Base-by-base conservation (phyloP, 2,113 vertebrate species). In the Sula dactylatra region DNA sequence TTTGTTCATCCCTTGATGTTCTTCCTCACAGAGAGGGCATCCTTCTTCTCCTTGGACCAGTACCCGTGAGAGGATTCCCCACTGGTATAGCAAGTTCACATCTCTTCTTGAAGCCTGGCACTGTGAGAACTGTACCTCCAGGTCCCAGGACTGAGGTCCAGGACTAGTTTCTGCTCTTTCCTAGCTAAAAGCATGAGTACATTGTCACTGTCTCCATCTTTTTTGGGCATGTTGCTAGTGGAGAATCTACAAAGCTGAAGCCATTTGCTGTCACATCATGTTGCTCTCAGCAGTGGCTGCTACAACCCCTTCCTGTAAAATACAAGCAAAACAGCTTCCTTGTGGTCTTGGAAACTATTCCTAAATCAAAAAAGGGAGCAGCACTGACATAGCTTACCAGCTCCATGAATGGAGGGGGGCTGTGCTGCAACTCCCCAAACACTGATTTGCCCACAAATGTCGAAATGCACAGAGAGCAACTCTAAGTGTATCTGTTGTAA, bases 381-480 rank as follows among this genome's bases (percentile, higher is more conserved):
- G 32, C 8, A 9, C 59, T 73, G 59, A 3, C 44, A 42, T 20
- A 29, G 25, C 8, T 90, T 45, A 44, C 1, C 67, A 69, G 69
- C 54, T 81, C 32, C 64, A 42, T 31, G 45, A 29, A 47, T 0
- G 2, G 15, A 70, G 29, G 20, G 31, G 27, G 38, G 21, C 54
- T 81, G 52, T 10, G 34, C n/a, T 34, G 16, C 26, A 64, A 14
- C 13, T 27, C 47, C 44, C 32, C 44, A 34, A 54, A 44, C 6
- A 4, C 54, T 4, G 19, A 1, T 54, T 29, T 4, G 0, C 34
- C 34, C 12, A 9, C 8, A 8, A 19, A 44, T 3, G 22, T 8
- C 42, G 16, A 70, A 45, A 25, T 24, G 52, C 49, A 18, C 11
- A 5, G 13, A 56, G 36, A 24, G 34, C 58, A 72, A 4, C 13